Evolutionary conservation across 2,797 vertebrate genomes (phyloP).

Genomic region (Parambassis ranga): DNA sequence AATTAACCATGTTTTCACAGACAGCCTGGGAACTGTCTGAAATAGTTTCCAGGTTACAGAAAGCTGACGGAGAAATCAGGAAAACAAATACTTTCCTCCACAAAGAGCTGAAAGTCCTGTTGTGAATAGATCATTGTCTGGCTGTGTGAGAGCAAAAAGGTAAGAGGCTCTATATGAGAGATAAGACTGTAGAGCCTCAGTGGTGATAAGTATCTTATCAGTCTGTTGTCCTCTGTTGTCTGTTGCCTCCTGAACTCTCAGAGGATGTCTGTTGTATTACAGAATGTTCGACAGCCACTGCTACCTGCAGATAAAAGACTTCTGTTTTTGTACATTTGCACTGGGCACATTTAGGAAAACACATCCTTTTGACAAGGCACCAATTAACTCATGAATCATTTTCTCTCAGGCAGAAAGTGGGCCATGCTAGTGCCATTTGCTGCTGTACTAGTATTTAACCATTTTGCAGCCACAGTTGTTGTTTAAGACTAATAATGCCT

Average conservation of each 20-base stretch:
- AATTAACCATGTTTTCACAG: too few species aligned
- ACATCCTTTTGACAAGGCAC: slow-evolving; percentile 3
- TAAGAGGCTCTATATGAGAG: slow-evolving; percentile 38
- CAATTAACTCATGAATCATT: slow-evolving; percentile 19
- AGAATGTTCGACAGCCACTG: slow-evolving; percentile 45
- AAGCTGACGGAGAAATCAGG: slow-evolving; percentile 7
- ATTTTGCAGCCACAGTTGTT: neutral
- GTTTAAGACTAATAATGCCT: slow-evolving; percentile 18
- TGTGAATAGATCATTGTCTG: slow-evolving; percentile 60
- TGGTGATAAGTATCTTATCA: slow-evolving; percentile 75
- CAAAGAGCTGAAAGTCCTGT: slow-evolving; percentile 25
- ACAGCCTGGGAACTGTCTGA: too few species aligned
- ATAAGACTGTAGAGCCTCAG: slow-evolving; percentile 55
- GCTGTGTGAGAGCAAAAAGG: slow-evolving; percentile 51
- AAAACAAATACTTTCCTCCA: slow-evolving; percentile 24
- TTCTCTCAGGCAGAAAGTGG: slow-evolving; percentile 25
- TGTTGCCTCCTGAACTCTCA: slow-evolving; percentile 61
- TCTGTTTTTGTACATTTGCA: slow-evolving; percentile 25
- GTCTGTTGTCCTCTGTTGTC: slow-evolving; percentile 65
- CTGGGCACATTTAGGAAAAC: neutral
- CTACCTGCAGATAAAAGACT: slow-evolving; percentile 52
- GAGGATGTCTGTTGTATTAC: slow-evolving; percentile 62
- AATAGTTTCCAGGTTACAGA: neutral
- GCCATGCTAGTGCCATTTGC: slow-evolving; percentile 3
- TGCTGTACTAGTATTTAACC: slow-evolving; percentile 2